Evolutionary conservation across 2,888 invertebrate genomes (phyloP).

Genomic region (Brenthis ino): DNA sequence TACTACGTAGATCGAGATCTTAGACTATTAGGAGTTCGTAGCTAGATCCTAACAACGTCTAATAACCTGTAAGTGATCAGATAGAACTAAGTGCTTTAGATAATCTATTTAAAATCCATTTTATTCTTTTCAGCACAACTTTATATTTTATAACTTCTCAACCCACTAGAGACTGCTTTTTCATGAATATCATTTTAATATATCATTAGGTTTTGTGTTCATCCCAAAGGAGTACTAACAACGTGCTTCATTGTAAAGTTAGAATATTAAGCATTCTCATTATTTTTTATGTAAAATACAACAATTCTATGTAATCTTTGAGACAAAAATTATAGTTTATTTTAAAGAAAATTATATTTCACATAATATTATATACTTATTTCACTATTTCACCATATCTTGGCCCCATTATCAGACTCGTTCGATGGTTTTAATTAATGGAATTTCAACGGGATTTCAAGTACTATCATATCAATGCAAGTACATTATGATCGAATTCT

Average conservation of each 20-base stretch:
- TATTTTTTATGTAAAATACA: not conserved
- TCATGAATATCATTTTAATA: constrained; percentile 13
- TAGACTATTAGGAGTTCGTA: no score
- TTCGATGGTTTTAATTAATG: no score
- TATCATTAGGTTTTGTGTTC: constrained; percentile 5
- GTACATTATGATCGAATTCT: no score
- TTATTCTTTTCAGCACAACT: not conserved
- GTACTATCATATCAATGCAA: no score
- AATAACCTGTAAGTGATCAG: not conserved
- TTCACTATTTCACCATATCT: no score
- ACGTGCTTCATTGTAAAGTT: not conserved
- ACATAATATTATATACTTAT: no score
- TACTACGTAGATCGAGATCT: no score
- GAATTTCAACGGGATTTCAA: no score
- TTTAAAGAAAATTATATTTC: no score
- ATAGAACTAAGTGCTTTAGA: constrained; percentile 1
- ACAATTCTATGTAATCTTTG: no score
- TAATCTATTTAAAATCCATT: constrained; percentile 1
- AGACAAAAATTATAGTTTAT: no score
- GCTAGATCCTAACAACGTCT: not conserved
- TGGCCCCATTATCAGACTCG: no score
- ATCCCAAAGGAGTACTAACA: not conserved
- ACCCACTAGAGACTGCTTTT: not conserved
- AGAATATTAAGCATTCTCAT: constrained; percentile 5
- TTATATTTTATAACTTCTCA: constrained; percentile 5